phyloP scores from a whole-genome alignment of 2,113 vertebrate genomes.

The Hucho hucho region DNA sequence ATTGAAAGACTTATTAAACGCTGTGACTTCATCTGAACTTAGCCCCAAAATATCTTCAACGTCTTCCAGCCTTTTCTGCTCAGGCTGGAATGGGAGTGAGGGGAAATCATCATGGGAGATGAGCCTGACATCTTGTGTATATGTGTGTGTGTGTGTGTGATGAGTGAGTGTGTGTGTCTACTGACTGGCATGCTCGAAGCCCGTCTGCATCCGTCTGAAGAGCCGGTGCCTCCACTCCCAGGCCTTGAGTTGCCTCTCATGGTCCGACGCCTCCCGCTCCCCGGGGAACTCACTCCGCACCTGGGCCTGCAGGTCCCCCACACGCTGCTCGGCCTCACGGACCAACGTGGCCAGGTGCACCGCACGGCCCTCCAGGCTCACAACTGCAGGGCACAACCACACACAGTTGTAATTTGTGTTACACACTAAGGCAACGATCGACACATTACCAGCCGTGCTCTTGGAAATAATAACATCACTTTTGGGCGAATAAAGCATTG shows the following conservation, averaged over 20 bases:
- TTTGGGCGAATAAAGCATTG: too few species aligned
- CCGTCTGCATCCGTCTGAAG: slow-evolving; percentile 89
- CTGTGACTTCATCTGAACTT: background rate
- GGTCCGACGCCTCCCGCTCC: slow-evolving; percentile 74
- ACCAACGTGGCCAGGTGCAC: slow-evolving; percentile 84
- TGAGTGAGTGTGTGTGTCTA: background rate
- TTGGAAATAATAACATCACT: too few species aligned
- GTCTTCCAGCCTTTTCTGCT: too few species aligned
- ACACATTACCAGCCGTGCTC: too few species aligned
- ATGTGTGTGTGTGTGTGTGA: slow-evolving; percentile 1
- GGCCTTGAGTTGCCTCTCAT: slow-evolving; percentile 84
- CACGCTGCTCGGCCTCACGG: slow-evolving; percentile 84
- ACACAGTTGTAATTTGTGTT: background rate
- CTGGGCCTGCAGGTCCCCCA: slow-evolving; percentile 78
- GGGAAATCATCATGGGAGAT: too few species aligned
- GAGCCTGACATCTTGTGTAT: background rate
- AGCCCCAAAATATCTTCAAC: too few species aligned
- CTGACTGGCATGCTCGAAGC: slow-evolving; percentile 90
- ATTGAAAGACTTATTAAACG: background rate
- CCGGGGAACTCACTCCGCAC: slow-evolving; percentile 75
- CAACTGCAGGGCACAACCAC: slow-evolving; percentile 62
- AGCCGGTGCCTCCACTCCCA: slow-evolving; percentile 91
- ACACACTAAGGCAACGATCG: too few species aligned
- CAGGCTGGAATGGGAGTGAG: too few species aligned
- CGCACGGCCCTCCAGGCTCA: slow-evolving; percentile 84